Evolutionary conservation across 1,140 invertebrate genomes (phyloP).

Genomic region (Helicoverpa zea): DNA sequence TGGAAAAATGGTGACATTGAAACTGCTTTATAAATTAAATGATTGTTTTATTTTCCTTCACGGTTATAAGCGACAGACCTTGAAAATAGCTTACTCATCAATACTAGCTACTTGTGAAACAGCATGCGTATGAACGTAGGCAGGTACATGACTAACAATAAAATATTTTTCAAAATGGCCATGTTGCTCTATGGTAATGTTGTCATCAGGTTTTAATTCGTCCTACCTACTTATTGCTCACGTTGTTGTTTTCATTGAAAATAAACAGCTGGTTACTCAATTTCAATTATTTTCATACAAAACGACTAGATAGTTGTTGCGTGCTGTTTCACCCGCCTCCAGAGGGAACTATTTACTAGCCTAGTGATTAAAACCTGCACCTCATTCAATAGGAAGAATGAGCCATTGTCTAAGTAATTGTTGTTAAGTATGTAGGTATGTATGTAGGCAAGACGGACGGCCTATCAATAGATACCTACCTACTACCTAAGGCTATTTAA

Average conservation of each 20-base stretch:
- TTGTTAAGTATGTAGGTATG: too few species aligned
- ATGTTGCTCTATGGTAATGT: not conserved
- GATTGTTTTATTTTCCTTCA: not conserved
- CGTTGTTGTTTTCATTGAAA: not conserved
- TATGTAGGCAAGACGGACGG: too few species aligned
- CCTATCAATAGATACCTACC: too few species aligned
- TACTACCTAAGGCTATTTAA: too few species aligned
- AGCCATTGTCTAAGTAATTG: too few species aligned
- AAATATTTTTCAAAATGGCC: not conserved
- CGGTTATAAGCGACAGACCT: not conserved
- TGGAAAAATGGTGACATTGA: not conserved
- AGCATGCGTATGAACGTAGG: not conserved
- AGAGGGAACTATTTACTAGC: too few species aligned
- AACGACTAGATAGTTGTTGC: too few species aligned
- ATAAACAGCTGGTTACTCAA: too few species aligned
- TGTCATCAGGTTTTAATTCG: not conserved
- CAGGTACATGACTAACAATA: slow-evolving; percentile 8
- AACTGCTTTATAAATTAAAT: slow-evolving; percentile 9
- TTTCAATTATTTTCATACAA: too few species aligned
- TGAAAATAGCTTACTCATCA: slow-evolving; percentile 34
- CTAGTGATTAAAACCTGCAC: too few species aligned
- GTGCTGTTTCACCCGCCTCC: too few species aligned
- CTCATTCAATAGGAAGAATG: too few species aligned
- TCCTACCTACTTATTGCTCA: not conserved
- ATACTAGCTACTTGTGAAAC: not conserved